Base-by-base conservation (phyloP, 2,888 invertebrate species). In the Agrotis segetum region DNA sequence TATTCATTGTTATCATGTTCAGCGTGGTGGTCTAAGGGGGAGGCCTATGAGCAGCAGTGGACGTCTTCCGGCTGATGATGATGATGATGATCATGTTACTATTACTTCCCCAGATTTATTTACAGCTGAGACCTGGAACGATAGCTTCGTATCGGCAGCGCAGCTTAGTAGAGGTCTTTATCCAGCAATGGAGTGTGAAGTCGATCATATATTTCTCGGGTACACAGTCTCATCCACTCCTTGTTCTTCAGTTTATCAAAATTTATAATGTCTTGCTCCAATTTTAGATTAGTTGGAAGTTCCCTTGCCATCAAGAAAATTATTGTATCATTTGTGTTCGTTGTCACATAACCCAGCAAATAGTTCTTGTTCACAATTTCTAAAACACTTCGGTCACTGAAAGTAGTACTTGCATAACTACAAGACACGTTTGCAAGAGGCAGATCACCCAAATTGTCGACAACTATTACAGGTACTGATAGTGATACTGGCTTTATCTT, bases 341-440 rank as follows among this genome's bases (percentile, higher is more conserved):
- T 47, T n/a, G 13, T 3, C 17, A 71, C 9, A 14, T 74, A 21
- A 19, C 44, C 60, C 19, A 74, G 9, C 19, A 63, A 13, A 60
- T 78, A 75, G 13, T 75, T 75, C 0, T 49, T 16, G 13, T 75
- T 75, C 53, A 75, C 78, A 58, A 59, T 52, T 59, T 62, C 56
- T 17, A 75, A 19, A 34, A 78, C 49, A 44, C 71, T 63, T 44
- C 74, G 58, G n/a, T 59, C 61, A 44, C 13, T 17, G 6, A 19
- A n/a, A 4, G 21, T 17, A 6, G 50, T 44, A 44, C 53, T 46
- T 21, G 21, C 71, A 40, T 59, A 53, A 6, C 17, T 53, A 49
- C 74, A 75, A 29, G 58, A 44, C 16, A 59, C 58, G 4, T 75
- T 49, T 9, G 53, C 3, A 3, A 52, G 19, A 19, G 71, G 47